phyloP scores from a whole-genome alignment of 2,113 vertebrate species.

The Cephalopterus ornatus region DNA sequence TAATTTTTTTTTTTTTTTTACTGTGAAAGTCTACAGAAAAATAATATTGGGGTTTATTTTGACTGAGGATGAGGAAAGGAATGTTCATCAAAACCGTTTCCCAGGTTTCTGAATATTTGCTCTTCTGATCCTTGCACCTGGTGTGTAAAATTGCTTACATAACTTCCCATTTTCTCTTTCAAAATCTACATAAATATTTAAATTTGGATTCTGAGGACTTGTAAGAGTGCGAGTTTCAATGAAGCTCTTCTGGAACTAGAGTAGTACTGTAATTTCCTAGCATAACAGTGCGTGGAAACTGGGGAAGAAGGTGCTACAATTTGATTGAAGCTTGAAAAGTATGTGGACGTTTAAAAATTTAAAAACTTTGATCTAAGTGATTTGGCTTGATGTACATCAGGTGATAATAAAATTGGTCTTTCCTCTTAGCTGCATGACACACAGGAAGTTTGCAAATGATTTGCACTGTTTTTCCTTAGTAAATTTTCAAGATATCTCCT shows the following conservation, averaged over 20 bases:
- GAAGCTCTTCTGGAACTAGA: neutral
- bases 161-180: neutral
- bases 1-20: neutral
- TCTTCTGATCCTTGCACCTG: neutral
- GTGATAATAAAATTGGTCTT: neutral
- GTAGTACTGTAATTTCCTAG: neutral
- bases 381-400: neutral
- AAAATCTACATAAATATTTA: neutral
- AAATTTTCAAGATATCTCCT: neutral
- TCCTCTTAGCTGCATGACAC: neutral
- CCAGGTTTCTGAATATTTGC: neutral
- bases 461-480: neutral
- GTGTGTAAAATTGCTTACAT: neutral
- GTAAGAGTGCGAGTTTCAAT: neutral
- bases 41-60: neutral
- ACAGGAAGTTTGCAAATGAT: neutral
- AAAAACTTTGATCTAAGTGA: neutral
- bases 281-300: neutral
- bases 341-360: neutral
- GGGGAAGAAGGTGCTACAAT: neutral
- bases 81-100: neutral
- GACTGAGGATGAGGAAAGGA: neutral
- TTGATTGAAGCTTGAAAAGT: neutral
- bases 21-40: neutral
- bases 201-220: neutral